Percentiles rank a stretch among this genome's conserved stretches.
Conservation (phyloP, 2,888 invertebrate species). For the Zaprionus obscuricornis region DNA sequence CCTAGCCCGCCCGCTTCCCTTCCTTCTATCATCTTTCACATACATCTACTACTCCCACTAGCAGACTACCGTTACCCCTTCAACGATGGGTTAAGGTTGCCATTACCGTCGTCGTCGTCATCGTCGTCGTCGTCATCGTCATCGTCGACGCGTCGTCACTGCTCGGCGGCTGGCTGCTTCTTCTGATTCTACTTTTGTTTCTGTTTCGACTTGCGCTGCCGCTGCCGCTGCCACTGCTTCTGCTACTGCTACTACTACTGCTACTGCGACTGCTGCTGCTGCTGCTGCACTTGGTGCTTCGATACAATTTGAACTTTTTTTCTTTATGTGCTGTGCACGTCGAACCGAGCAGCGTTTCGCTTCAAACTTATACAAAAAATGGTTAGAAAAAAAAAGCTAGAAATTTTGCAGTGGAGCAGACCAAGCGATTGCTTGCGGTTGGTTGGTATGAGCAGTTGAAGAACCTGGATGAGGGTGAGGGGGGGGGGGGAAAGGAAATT, state of each 20-base stretch:
- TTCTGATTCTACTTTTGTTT: too few relatives aligned
- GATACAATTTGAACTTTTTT: constrained; percentile 73
- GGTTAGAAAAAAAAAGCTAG: too few relatives aligned
- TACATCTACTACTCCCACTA: neutral
- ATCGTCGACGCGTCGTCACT: too few relatives aligned
- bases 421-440: too few relatives aligned
- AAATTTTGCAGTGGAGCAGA: too few relatives aligned
- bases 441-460: too few relatives aligned
- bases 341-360: constrained; percentile 24
- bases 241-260: constrained; percentile 32
- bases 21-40: too few relatives aligned
- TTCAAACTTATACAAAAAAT: constrained; percentile 30
- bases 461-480: too few relatives aligned
- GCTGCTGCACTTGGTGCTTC: constrained; percentile 60
- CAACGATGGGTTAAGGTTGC: constrained; percentile 59
- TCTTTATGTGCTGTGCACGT: constrained; percentile 66
- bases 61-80: constrained; percentile 21
- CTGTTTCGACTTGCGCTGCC: too few relatives aligned
- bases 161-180: too few relatives aligned
- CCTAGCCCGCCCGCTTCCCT: neutral
- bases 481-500: too few relatives aligned
- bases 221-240: too few relatives aligned
- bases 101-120: constrained; percentile 23
- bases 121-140: constrained; percentile 18
- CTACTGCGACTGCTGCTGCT: constrained; percentile 13